Conservation (phyloP, 1,140 invertebrate genomes). For the Achroia grisella region DNA sequence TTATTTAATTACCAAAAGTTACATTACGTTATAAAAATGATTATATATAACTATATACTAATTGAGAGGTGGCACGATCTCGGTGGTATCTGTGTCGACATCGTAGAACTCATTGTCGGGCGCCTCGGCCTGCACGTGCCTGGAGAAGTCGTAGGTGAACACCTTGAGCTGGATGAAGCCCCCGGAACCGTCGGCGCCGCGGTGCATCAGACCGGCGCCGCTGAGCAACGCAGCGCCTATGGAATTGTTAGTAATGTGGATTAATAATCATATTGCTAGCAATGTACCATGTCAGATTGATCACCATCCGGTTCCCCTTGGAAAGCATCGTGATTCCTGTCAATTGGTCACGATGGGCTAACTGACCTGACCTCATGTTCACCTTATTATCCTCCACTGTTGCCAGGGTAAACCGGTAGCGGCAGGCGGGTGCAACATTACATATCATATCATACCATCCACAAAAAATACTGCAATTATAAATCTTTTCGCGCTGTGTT, state of each 20-base stretch:
- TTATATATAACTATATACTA: conserved; percentile 19
- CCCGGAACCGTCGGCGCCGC: not conserved
- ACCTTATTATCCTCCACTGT: too few species aligned
- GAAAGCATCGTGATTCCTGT: too few species aligned
- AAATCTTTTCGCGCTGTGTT: too few species aligned
- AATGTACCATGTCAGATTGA: too few species aligned
- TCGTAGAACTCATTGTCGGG: conserved; percentile 21
- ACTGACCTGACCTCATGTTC: too few species aligned
- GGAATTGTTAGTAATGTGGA: not conserved
- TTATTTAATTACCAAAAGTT: not conserved
- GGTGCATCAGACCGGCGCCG: not conserved
- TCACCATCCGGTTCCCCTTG: too few species aligned
- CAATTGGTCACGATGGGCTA: too few species aligned
- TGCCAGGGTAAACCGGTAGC: too few species aligned
- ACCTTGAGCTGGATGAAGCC: not conserved
- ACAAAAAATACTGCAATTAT: too few species aligned
- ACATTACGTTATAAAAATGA: conserved; percentile 7
- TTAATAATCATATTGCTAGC: too few species aligned
- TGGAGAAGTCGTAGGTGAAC: conserved; percentile 1
- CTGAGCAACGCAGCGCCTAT: conserved; percentile 21
- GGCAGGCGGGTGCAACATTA: too few species aligned
- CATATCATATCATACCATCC: too few species aligned
- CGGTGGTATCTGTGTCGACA: conserved; percentile 17
- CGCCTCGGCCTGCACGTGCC: conserved; percentile 66
- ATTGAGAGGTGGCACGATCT: conserved; percentile 29